Conservation (phyloP, 1,140 invertebrate genomes). For the Leptinotarsa texana region DNA sequence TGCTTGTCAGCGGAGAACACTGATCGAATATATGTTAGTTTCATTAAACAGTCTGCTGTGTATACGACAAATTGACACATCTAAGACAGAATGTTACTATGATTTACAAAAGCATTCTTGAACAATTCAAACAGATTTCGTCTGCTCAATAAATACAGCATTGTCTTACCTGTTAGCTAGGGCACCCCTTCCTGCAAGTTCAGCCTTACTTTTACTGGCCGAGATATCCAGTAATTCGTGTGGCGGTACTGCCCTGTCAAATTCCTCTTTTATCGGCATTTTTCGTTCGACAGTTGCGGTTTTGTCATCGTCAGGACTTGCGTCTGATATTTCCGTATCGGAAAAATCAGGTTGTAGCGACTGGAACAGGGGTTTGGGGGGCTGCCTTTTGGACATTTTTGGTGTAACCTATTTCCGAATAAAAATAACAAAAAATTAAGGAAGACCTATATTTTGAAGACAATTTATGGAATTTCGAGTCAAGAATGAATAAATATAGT, state of each 20-base stretch:
- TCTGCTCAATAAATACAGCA: too few relatives aligned
- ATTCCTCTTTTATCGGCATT: slow-evolving; percentile 75
- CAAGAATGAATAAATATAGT: too few relatives aligned
- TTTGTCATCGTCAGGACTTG: slow-evolving; percentile 73
- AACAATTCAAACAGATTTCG: not conserved
- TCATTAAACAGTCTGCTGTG: too few relatives aligned
- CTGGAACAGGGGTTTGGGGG: slow-evolving; percentile 69
- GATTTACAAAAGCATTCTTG: not conserved
- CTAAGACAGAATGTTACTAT: not conserved
- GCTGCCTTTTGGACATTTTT: slow-evolving; percentile 70
- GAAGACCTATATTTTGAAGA: too few relatives aligned
- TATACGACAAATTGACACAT: too few relatives aligned
- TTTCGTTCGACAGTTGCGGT: slow-evolving; percentile 77
- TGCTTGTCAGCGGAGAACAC: too few relatives aligned
- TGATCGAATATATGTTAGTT: too few relatives aligned
- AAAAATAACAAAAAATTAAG: too few relatives aligned
- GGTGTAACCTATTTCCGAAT: slow-evolving; percentile 65
- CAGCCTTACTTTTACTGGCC: slow-evolving; percentile 84
- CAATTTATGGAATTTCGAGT: too few relatives aligned
- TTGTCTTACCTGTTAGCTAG: slow-evolving; percentile 55
- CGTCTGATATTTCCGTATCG: slow-evolving; percentile 73
- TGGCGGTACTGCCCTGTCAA: slow-evolving; percentile 82
- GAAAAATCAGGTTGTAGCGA: slow-evolving; percentile 68
- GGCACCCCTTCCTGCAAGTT: slow-evolving; percentile 75
- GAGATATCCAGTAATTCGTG: slow-evolving; percentile 86